Conservation (phyloP, 2,888 invertebrate genomes). For the Drosophila birchii region DNA sequence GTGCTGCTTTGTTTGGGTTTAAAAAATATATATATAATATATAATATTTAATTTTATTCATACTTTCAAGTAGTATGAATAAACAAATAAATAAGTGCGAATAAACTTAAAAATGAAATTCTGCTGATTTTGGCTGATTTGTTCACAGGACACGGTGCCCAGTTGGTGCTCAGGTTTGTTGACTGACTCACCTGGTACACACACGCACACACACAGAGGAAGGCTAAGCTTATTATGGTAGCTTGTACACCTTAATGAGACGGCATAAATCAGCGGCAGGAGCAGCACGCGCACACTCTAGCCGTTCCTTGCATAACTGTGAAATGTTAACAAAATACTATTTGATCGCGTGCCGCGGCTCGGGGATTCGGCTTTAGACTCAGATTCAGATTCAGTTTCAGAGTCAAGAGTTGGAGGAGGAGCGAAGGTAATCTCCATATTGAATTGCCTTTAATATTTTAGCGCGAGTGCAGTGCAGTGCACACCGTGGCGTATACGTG, state of each 20-base stretch:
- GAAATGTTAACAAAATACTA: slow-evolving; percentile 73
- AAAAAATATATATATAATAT: too few species aligned
- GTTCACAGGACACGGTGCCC: slow-evolving; percentile 1
- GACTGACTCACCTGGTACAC: slow-evolving; percentile 60
- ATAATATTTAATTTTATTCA: too few species aligned
- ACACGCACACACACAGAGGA: slow-evolving; percentile 10
- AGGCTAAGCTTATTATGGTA: slow-evolving; percentile 38
- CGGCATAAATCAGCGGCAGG: slow-evolving; percentile 73
- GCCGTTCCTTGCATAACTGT: slow-evolving; percentile 42
- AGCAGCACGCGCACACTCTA: slow-evolving; percentile 56
- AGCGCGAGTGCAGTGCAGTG: slow-evolving; percentile 40
- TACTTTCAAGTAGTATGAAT: too few species aligned
- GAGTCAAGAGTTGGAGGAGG: neutral
- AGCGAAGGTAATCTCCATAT: slow-evolving; percentile 57
- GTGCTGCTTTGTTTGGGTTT: too few species aligned
- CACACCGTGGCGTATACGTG: slow-evolving; percentile 65
- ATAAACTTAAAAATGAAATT: too few species aligned
- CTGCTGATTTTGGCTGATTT: slow-evolving; percentile 1
- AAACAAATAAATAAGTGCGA: too few species aligned
- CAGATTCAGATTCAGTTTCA: neutral
- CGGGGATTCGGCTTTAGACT: neutral
- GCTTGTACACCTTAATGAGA: slow-evolving; percentile 65
- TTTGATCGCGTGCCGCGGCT: slow-evolving; percentile 71
- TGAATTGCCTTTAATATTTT: slow-evolving; percentile 68
- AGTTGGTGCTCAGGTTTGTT: slow-evolving; percentile 15